Conservation (phyloP, 2,888 invertebrate species). For the Stenoptilia bipunctidactyla region DNA sequence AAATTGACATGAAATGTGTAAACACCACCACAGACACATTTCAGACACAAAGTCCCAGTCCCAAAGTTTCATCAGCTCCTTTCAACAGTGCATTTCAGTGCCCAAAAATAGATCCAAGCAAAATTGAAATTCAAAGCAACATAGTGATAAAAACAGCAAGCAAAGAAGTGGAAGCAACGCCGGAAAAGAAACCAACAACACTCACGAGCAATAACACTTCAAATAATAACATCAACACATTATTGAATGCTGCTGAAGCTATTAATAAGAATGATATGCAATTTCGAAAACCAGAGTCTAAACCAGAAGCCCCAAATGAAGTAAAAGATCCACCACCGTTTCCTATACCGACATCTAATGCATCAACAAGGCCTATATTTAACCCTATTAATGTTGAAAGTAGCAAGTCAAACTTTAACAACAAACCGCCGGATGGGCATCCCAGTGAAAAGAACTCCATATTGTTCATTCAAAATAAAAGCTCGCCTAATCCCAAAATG, state of each 20-base stretch:
- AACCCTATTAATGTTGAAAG: conserved; percentile 38
- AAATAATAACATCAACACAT: conserved; percentile 35
- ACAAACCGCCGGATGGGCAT: conserved; percentile 35
- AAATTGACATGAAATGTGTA: conserved; percentile 59
- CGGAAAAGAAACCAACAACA: conserved; percentile 21
- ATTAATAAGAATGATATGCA: conserved; percentile 41
- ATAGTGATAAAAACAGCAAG: conserved; percentile 46
- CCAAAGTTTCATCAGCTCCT: conserved; percentile 21
- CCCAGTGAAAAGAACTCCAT: conserved; percentile 51
- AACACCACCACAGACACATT: conserved; percentile 29
- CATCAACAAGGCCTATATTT: conserved; percentile 26
- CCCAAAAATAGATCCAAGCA: conserved; percentile 21
- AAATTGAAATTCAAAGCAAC: conserved; percentile 57
- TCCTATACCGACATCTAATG: conserved; percentile 17
- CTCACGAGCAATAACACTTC: conserved; percentile 15
- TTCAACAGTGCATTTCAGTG: conserved; percentile 30
- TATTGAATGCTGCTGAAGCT: conserved; percentile 48
- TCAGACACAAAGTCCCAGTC: conserved; percentile 22
- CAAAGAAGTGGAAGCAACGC: conserved; percentile 20
- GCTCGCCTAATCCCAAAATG: conserved; percentile 43
- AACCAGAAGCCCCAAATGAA: conserved; percentile 26
- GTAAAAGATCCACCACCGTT: conserved; percentile 21
- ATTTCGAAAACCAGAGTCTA: conserved; percentile 37
- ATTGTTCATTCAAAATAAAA: conserved; percentile 50
- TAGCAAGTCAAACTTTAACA: conserved; percentile 31